Conservation (phyloP, 2,797 vertebrate genomes). For the Margarornis squamiger region DNA sequence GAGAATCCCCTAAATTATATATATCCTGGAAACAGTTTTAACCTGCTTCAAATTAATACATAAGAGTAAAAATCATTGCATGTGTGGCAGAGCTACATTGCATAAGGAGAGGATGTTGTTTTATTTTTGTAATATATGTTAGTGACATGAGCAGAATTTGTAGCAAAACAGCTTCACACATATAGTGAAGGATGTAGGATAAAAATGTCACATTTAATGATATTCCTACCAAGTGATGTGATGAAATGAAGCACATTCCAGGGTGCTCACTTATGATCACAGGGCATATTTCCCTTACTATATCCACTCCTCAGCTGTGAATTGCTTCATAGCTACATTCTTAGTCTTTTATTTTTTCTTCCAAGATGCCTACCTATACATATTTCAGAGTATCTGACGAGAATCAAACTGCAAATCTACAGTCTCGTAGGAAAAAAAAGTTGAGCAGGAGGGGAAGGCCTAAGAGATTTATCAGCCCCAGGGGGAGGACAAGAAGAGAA, state of each 20-base stretch:
- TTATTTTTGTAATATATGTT: neutral
- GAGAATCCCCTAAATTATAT: neutral
- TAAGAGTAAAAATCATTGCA: neutral
- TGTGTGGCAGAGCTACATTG: neutral
- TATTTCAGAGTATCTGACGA: neutral
- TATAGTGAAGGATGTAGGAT: neutral
- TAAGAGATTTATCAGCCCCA: neutral
- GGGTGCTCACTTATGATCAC: neutral
- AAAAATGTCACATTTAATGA: neutral
- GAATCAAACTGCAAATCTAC: neutral
- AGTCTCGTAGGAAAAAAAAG: neutral
- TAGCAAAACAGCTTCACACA: neutral
- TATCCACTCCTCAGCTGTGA: neutral
- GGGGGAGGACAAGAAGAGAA: neutral
- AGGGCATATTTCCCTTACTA: neutral
- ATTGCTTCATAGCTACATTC: neutral
- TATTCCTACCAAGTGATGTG: neutral
- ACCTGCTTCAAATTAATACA: neutral
- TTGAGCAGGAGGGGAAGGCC: neutral
- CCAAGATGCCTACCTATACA: neutral
- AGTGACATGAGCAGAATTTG: neutral
- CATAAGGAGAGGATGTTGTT: accelerated
- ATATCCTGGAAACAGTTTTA: neutral
- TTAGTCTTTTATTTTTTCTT: neutral
- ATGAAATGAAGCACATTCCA: neutral